Base-by-base conservation (phyloP, 1,140 invertebrate species). In the Macrosteles quadrilineatus region DNA sequence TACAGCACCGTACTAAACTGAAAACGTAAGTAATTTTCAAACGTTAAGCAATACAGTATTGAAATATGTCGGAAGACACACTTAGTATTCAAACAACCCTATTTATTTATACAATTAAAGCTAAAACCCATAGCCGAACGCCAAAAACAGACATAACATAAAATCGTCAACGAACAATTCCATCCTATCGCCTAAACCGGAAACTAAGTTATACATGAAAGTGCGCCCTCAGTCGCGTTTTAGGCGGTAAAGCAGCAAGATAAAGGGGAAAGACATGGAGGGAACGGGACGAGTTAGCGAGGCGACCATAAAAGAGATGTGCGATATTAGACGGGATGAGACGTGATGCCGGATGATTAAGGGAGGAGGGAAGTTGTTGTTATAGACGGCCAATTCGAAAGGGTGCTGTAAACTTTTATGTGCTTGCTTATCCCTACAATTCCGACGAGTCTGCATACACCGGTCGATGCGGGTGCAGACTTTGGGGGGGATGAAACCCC, bases 371-470 rank as follows among this genome's bases (percentile, higher is more conserved):
- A 67, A 53, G 67, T 47, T 45, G 69, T 65, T 70, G 65, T 62
- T 71, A 69, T 69, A 62, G 53, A 69, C 57, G 57, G 68, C 55
- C 68, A 69, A 69, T 69, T 69, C 53, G 31, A 47, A 57, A 62
- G 57, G 68, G 68, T 40, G 55, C 36, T 69, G 55, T 69, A 69
- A 69, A 69, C 68, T 69, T 69, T 69, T 69, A 69, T 69, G 68
- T 69, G 31, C 55, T 69, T 69, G 68, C 68, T 69, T 69, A 69
- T 69, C 68, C 68, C n/a, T 27, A 69, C 53, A 67, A 67, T 67
- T 67, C 65, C 47, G 30, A 21, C 43, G 36, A 23, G 32, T 66
- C 63, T 66, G 63, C 63, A 31, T 68, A 55, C 32, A 43, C 66
- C 32, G 66, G 66, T 67, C 66, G 66, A 67, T 67, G 21, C 23